Conservation (phyloP, 2,113 vertebrate species). For the Notothenia rossii region DNA sequence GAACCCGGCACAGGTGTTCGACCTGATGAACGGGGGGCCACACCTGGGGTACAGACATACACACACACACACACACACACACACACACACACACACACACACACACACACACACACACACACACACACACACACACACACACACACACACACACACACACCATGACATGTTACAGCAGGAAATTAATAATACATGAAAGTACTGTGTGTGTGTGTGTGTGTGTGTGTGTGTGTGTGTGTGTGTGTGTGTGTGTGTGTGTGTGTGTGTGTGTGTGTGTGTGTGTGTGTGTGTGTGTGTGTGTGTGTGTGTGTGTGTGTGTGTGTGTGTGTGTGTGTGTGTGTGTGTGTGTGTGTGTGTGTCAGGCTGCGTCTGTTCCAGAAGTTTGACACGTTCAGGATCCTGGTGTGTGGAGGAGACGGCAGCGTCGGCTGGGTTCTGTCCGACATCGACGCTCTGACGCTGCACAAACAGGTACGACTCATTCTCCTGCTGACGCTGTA, state of each 20-base stretch:
- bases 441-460: constrained; percentile 94
- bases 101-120: too few species aligned
- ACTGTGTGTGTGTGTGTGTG: too few species aligned
- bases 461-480: constrained; percentile 90
- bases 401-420: constrained; percentile 97
- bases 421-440: constrained; percentile 99
- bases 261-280: too few species aligned
- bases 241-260: constrained; percentile 22
- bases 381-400: constrained; percentile 97
- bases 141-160: too few species aligned
- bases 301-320: too few species aligned
- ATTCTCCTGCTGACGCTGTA: constrained; percentile 87
- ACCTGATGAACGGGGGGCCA: constrained; percentile 98
- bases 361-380: constrained; percentile 97
- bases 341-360: constrained; percentile 14
- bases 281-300: too few species aligned
- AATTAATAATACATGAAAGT: too few species aligned
- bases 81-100: too few species aligned
- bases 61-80: too few species aligned
- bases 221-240: constrained; percentile 1
- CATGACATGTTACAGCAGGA: too few species aligned
- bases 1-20: constrained; percentile 98
- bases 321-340: too few species aligned
- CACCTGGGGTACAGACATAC: constrained; percentile 89
- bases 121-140: too few species aligned